Evolutionary conservation across 92 coral and sea anemone genomes (phyloP).

Genomic region (Nematostella vectensis): DNA sequence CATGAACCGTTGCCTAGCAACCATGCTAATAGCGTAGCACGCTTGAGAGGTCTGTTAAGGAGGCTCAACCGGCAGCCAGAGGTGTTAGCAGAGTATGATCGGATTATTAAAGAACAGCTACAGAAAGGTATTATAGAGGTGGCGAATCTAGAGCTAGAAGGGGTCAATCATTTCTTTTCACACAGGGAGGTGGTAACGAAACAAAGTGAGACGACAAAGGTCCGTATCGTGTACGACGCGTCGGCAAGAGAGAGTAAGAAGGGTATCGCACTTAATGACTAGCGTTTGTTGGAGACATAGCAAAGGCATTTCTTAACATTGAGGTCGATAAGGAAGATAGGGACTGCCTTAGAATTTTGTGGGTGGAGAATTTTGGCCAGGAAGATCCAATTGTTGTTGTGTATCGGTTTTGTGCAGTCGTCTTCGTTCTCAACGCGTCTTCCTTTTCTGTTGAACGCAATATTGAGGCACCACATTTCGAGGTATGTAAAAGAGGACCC

Average conservation of each 20-base stretch:
- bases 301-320: slow-evolving; percentile 2
- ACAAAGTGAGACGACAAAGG: slow-evolving; percentile 29
- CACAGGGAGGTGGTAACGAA: slow-evolving; percentile 20
- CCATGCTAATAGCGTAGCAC: not conserved
- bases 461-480: slow-evolving; percentile 42
- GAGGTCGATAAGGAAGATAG: slow-evolving; percentile 31
- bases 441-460: slow-evolving; percentile 53
- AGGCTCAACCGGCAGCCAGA: slow-evolving; percentile 5
- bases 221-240: slow-evolving; percentile 32
- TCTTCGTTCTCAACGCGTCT: slow-evolving; percentile 47
- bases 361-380: slow-evolving; percentile 23
- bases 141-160: slow-evolving; percentile 3
- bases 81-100: slow-evolving; percentile 6
- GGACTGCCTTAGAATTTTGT: slow-evolving; percentile 40
- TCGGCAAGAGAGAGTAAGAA: slow-evolving; percentile 11
- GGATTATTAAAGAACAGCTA: slow-evolving; percentile 5
- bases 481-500: slow-evolving; percentile 31
- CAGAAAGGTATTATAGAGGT: slow-evolving; percentile 11
- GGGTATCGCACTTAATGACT: not conserved
- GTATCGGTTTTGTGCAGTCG: slow-evolving; percentile 39
- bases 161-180: slow-evolving; percentile 10
- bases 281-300: slow-evolving; percentile 2
- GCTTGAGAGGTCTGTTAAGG: not conserved
- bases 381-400: slow-evolving; percentile 10
- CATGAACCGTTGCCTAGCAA: slow-evolving; percentile 2